Evolutionary conservation across 2,888 invertebrate species (phyloP), one percentile per base, ranked within the genome.

Genomic region (Drosophila mettleri): DNA sequence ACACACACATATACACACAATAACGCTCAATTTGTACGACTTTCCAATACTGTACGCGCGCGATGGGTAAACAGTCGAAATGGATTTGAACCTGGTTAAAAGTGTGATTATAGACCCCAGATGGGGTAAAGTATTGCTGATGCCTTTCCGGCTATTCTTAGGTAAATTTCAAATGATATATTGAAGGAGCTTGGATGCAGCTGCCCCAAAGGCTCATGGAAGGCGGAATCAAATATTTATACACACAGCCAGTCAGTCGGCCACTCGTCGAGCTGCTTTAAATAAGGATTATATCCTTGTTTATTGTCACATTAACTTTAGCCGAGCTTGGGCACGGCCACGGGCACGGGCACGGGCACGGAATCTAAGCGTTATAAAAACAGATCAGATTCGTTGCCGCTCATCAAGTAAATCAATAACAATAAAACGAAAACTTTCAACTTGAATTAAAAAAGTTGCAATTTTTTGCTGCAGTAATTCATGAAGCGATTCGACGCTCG

Each of bases 1-100:
- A n/a, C 45, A n/a, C 16, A 2, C 31, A 41, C n/a, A 41, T n/a
- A 41, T n/a, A n/a, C 24, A 16, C 24, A 16, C 24, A 27, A 16
- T 16, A 43, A 54, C n/a, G 27, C 39, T 34, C 41, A 9, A 34
- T 41, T 24, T 20, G 34, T 27, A 6, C 49, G 54, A 36, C 39
- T 59, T 29, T 8, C 49, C 39, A n/a, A 66, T 66, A 51, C 70
- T 18, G 31, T 58, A 7, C n/a, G 27, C 46, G 18, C 18, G 10
- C 46, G n/a, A n/a, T 29, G 46, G 18, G 27, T 18, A 31, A 31
- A 31, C 46, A 20, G 29, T 20, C 14, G 46, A 29, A 48, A 48
- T 14, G 27, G 46, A 20, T 4, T 48, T 20, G 29, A 31, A 14
- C 29, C 10, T 29, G 9, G 29, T 9, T 24, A 3, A 12, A 9